Evolutionary conservation across 2,888 invertebrate species (phyloP).

Genomic region (Frankliniella fusca): DNA sequence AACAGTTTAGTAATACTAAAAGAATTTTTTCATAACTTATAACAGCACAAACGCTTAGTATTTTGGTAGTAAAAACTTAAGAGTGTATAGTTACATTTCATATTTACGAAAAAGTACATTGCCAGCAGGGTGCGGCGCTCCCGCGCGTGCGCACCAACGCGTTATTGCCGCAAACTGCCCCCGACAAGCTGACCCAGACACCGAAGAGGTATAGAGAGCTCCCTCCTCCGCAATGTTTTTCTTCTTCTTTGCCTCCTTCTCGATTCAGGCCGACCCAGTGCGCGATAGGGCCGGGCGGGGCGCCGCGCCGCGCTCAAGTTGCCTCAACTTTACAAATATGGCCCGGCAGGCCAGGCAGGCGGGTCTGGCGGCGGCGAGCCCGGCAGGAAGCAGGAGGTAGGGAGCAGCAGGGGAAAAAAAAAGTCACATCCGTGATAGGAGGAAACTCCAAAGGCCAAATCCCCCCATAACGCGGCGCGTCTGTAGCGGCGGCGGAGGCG

Average conservation of each 20-base stretch:
- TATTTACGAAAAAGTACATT: too few relatives aligned
- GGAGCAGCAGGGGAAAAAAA: background rate
- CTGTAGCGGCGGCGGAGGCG: background rate
- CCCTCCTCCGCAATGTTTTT: background rate
- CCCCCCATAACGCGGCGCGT: background rate
- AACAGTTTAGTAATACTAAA: too few relatives aligned
- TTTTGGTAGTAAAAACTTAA: too few relatives aligned
- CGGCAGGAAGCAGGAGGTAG: background rate
- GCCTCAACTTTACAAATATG: slow-evolving; percentile 18
- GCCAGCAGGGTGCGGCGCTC: too few relatives aligned
- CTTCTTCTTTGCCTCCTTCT: background rate
- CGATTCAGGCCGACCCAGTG: background rate
- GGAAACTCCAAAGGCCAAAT: background rate
- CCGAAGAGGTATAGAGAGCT: background rate
- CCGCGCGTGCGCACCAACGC: too few relatives aligned
- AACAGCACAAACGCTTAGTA: too few relatives aligned
- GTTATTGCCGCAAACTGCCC: too few relatives aligned
- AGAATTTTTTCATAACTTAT: too few relatives aligned
- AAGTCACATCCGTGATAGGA: background rate
- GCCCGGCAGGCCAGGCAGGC: background rate
- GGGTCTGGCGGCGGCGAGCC: background rate
- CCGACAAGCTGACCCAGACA: too few relatives aligned
- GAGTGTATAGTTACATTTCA: too few relatives aligned
- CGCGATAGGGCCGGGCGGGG: too few relatives aligned
- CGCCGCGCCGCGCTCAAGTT: too few relatives aligned